Conservation (phyloP, 2,113 vertebrate genomes). For the Donacobius atricapilla region DNA sequence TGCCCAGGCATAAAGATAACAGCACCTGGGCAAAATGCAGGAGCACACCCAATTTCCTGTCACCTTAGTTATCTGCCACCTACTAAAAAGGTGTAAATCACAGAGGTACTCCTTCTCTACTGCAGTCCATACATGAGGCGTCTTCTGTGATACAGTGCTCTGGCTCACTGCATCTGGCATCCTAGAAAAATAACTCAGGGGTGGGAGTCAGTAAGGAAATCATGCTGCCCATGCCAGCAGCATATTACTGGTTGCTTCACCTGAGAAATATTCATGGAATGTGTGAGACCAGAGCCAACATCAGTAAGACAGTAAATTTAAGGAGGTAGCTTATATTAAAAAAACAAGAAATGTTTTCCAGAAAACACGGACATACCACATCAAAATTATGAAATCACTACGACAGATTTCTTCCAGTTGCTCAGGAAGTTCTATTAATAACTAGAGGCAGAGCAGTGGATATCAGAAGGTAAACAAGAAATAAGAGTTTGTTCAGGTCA, state of each 20-base stretch:
- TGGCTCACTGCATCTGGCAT: neutral
- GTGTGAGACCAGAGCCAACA: neutral
- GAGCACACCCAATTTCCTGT: neutral
- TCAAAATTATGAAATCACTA: neutral
- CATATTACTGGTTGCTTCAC: neutral
- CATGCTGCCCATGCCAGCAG: neutral
- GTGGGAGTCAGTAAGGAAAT: neutral
- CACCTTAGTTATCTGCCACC: neutral
- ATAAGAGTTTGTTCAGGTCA: neutral
- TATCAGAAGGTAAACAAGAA: neutral
- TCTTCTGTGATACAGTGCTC: fast-evolving
- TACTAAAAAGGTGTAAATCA: neutral
- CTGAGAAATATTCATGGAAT: conserved; percentile 5
- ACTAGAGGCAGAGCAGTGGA: neutral
- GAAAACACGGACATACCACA: neutral
- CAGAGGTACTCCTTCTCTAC: neutral
- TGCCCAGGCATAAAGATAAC: neutral
- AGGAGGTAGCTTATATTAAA: neutral
- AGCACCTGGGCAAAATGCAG: neutral
- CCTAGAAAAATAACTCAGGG: neutral
- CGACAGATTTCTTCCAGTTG: neutral
- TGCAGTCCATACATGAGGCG: neutral
- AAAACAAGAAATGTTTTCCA: neutral
- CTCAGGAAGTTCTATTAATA: neutral
- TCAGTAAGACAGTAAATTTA: neutral